Evolutionary conservation across 2,888 invertebrate species (phyloP).

Genomic region (Mythimna lalbum): DNA sequence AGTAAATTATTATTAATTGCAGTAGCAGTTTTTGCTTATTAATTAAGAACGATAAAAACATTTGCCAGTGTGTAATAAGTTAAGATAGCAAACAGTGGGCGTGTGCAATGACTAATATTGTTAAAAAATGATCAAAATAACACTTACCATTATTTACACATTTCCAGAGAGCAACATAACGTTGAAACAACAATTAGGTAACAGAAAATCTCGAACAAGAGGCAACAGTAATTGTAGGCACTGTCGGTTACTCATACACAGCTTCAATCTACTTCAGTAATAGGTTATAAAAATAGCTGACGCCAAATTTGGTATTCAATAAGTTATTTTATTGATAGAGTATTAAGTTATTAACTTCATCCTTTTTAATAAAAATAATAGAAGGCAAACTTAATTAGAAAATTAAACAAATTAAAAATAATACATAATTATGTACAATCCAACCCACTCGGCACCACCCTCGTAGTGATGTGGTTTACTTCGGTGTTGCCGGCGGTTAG

Average conservation of each 20-base stretch:
- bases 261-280: conserved; percentile 73
- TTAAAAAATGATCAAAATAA: conserved; percentile 56
- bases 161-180: conserved; percentile 60
- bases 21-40: conserved; percentile 4
- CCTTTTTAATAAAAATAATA: conserved; percentile 56
- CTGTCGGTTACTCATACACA: conserved; percentile 81
- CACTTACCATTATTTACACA: conserved; percentile 67
- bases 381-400: conserved; percentile 60
- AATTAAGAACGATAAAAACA: conserved; percentile 29
- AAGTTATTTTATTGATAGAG: conserved; percentile 48
- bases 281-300: conserved; percentile 86
- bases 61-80: conserved; percentile 17
- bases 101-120: conserved; percentile 62
- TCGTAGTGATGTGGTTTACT: conserved; percentile 64
- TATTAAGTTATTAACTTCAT: conserved; percentile 56
- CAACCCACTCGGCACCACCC: conserved; percentile 73
- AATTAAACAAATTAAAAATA: conserved; percentile 70
- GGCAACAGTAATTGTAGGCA: conserved; percentile 71
- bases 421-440: conserved; percentile 66
- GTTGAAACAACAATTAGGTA: conserved; percentile 54
- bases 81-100: conserved; percentile 64
- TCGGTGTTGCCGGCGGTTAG: background rate
- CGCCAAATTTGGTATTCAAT: conserved; percentile 60
- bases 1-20: conserved; percentile 10
- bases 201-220: conserved; percentile 53